A percentile compares a stretch with the other conserved stretches of the same genome.
Conservation (phyloP, 2,113 vertebrate species). For the Hirundichthys speculiger region DNA sequence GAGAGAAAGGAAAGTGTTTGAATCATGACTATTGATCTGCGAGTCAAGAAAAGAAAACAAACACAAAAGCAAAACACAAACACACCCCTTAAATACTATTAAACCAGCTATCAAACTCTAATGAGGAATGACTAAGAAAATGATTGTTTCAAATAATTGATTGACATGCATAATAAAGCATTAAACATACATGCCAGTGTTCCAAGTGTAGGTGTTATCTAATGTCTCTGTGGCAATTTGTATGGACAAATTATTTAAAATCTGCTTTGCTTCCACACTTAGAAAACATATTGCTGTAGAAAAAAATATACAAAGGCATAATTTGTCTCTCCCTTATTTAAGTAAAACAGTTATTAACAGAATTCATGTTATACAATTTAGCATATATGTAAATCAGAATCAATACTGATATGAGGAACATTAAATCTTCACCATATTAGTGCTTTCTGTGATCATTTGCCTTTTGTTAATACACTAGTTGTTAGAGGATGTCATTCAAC, state of each 20-base stretch:
- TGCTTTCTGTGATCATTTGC: slow-evolving; percentile 39
- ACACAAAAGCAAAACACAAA: too few species aligned
- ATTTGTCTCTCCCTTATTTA: neutral
- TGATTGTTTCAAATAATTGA: too few species aligned
- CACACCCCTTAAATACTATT: too few species aligned
- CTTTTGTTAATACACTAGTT: slow-evolving; percentile 62
- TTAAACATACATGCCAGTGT: too few species aligned
- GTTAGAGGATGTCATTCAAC: slow-evolving; percentile 50
- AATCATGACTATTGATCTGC: slow-evolving; percentile 8
- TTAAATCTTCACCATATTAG: slow-evolving; percentile 19
- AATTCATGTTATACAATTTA: neutral
- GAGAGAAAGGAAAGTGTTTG: slow-evolving; percentile 2
- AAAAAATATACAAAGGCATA: neutral
- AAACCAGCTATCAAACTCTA: too few species aligned
- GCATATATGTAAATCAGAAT: neutral
- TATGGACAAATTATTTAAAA: neutral
- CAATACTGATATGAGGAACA: slow-evolving; percentile 5
- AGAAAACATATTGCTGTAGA: neutral
- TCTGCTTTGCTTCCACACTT: neutral
- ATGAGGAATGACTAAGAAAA: too few species aligned
- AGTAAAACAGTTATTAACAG: neutral
- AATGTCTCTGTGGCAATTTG: neutral
- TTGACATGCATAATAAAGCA: too few species aligned
- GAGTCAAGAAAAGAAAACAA: neutral
- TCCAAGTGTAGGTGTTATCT: too few species aligned